Base-by-base conservation (phyloP, 1,140 invertebrate genomes). In the Kradibia gibbosae region DNA sequence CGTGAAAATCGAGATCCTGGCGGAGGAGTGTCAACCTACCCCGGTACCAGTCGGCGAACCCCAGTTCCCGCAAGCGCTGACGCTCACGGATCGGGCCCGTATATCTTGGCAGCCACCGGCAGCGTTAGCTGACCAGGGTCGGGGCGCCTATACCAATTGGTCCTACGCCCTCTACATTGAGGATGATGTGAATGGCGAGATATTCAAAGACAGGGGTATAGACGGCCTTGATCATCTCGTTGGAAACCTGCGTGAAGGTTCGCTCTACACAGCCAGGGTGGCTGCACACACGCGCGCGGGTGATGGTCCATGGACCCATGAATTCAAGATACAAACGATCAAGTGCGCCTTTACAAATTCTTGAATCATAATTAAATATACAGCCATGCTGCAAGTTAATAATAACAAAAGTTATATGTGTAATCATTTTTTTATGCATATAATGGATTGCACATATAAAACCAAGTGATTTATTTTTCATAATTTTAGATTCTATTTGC, bases 131-230 rank as follows among this genome's bases (percentile, higher is more conserved):
- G 95, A 94, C 45, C 96, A 97, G 90, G 96, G 97, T 1, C 8
- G 7, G 5, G 95, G 94, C 0, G 95, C 97, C 0, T 98, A 96
- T 94, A 94, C 95, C 84, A 94, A 94, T 82, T 98, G 97, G 96
- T 93, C 93, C 0, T 99, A 97, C 88, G 94, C 96, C 86, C 91
- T 99, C 28, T 94, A 94, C 83, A 92, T 97, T 0, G 93, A 93
- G 82, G 93, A 95, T 82, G 92, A 93, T 80, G 87, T 92, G 3
- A 91, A 90, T 5, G 92, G 93, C 0, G 86, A 91, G 57, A 91
- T 88, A 11, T 90, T 92, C 31, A 91, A 85, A 84, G 89, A 91
- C 53, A 85, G 84, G 89, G 91, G 48, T 91, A 88, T 60, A 91
- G 94, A 65, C 1, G 92, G 93, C 5, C 94, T 94, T 0, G 92